Percentiles rank a stretch among this genome's conserved stretches.
These are phyloP conservation scores for Aspiorhynchus laticeps DNA, from an alignment of 2,113 vertebrate genomes.

Conservation along the genomic window DNA sequence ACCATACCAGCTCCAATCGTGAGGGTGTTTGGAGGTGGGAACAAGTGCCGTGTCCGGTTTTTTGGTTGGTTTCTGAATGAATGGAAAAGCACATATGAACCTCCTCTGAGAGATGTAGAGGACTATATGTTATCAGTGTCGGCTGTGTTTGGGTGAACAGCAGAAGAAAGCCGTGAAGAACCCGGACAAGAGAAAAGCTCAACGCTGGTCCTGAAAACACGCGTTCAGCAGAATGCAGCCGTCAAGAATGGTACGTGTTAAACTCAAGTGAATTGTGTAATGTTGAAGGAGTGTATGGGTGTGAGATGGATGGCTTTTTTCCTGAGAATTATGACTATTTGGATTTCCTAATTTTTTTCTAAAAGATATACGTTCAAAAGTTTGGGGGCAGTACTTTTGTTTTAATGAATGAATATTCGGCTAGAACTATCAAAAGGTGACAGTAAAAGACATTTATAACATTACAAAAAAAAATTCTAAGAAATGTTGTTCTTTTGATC, in stretches of 20 bases:
- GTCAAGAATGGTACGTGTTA: constrained; percentile 28
- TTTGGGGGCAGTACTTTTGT: neutral
- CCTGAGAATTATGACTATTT: neutral
- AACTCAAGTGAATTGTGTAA: neutral
- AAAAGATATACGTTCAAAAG: neutral
- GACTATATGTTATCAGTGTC: constrained; percentile 13
- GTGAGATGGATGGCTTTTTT: neutral
- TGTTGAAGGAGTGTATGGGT: neutral
- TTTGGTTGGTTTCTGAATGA: constrained; percentile 29
- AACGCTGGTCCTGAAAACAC: neutral
- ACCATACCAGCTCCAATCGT: constrained; percentile 49
- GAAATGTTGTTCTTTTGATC: neutral
- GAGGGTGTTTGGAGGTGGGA: constrained; percentile 52
- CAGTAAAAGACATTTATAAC: neutral
- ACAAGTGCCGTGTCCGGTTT: constrained; percentile 40
- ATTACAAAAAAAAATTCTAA: neutral
- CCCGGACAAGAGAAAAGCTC: constrained; percentile 19
- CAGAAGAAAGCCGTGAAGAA: constrained; percentile 28
- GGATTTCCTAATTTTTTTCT: neutral
- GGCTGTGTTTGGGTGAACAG: neutral
- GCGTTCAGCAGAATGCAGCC: neutral
- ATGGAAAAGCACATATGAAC: constrained; percentile 33
- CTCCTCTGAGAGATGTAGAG: constrained; percentile 18
- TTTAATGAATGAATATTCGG: neutral
- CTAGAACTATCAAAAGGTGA: neutral